Conservation (phyloP, 2,888 invertebrate species). For the Phania funesta region DNA sequence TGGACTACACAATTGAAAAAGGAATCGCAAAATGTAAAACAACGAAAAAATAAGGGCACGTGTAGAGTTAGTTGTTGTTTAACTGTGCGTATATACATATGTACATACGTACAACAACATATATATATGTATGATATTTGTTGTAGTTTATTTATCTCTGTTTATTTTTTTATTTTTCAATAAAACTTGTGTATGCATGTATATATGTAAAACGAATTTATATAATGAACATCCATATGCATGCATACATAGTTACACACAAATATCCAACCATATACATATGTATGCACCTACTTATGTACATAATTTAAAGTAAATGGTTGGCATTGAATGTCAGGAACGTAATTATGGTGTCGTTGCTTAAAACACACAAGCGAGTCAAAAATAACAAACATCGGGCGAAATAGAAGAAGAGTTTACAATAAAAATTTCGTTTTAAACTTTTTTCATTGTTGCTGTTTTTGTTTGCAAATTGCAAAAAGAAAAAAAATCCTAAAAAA, state of each 20-base stretch:
- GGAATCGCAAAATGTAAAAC: conserved; percentile 64
- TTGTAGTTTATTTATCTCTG: too few relatives aligned
- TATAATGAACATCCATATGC: conserved; percentile 22
- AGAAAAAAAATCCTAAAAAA: conserved; percentile 16
- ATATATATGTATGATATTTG: neutral
- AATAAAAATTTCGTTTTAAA: conserved; percentile 36
- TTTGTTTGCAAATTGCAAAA: conserved; percentile 21
- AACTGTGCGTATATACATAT: conserved; percentile 65
- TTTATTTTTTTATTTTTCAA: conserved; percentile 46
- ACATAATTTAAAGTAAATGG: conserved; percentile 62
- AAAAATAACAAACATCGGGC: conserved; percentile 35
- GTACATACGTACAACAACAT: conserved; percentile 58
- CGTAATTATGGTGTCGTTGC: conserved; percentile 68
- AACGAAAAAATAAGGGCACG: conserved; percentile 75
- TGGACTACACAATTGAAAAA: conserved; percentile 56
- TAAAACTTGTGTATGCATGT: too few relatives aligned
- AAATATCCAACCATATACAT: neutral
- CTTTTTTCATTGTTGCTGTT: conserved; percentile 24
- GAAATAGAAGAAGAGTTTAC: conserved; percentile 49
- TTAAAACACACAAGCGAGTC: conserved; percentile 48
- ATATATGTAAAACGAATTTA: conserved; percentile 23
- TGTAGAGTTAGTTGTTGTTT: conserved; percentile 70
- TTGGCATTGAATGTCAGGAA: conserved; percentile 69
- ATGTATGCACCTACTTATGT: neutral
- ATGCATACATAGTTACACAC: conserved; percentile 12